Conservation (phyloP, 2,888 invertebrate genomes). For the Gymnoscelis rufifasciata region DNA sequence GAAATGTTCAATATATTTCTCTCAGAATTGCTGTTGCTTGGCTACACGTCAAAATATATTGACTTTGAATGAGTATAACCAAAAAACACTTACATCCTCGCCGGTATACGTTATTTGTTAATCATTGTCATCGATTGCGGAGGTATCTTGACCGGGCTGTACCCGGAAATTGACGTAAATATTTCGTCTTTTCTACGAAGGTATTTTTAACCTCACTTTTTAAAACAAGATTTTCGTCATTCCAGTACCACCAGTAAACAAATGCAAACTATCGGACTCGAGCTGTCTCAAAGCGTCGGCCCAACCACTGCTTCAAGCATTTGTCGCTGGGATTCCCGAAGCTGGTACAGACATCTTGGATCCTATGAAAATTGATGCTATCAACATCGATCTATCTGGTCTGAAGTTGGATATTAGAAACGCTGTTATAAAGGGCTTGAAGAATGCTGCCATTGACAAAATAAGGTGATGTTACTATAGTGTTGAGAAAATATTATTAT, state of each 20-base stretch:
- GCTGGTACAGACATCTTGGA: constrained; percentile 47
- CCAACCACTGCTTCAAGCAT: constrained; percentile 33
- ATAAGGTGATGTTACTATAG: constrained; percentile 36
- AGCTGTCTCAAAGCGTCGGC: constrained; percentile 42
- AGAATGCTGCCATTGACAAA: constrained; percentile 41
- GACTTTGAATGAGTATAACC: too few relatives aligned
- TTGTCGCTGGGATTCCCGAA: constrained; percentile 49
- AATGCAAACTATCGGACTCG: constrained; percentile 46
- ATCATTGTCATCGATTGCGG: too few relatives aligned
- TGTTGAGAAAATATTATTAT: neutral
- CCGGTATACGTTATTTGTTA: too few relatives aligned
- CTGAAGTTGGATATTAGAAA: constrained; percentile 46
- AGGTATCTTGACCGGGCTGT: too few relatives aligned
- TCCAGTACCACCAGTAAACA: constrained; percentile 47
- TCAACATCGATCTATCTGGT: constrained; percentile 53
- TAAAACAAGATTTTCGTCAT: constrained; percentile 14
- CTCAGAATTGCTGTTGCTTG: too few relatives aligned
- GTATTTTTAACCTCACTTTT: too few relatives aligned
- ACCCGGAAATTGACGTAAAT: too few relatives aligned
- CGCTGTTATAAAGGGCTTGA: constrained; percentile 42
- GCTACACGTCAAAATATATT: too few relatives aligned
- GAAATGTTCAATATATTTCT: too few relatives aligned
- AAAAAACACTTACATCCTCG: too few relatives aligned
- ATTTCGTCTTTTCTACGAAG: too few relatives aligned
- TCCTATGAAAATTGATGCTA: constrained; percentile 42